Base-by-base conservation (phyloP, 2,888 invertebrate genomes). In the Hydraecia micacea region DNA sequence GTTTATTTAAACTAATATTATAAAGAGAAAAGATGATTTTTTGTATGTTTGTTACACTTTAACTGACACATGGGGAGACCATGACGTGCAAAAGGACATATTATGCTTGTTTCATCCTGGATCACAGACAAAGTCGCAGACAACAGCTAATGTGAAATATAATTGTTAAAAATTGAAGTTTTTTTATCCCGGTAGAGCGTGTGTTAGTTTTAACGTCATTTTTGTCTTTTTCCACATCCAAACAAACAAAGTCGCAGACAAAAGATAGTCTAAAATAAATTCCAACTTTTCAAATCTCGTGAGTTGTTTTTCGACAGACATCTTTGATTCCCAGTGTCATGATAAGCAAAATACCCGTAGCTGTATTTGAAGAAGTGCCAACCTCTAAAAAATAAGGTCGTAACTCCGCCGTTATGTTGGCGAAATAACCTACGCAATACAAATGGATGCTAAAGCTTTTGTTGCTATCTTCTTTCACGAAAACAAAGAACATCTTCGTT, bases 331-430 rank as follows among this genome's bases (percentile, higher is more conserved):
- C 87, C 76, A 72, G 75, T 68, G 42, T 66, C 75, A 70, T 81
- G 86, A 87, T 89, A 86, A 88, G 87, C 81, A 77, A 88, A 85
- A 86, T 84, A 70, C 25, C 62, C 63, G 28, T 52, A 75, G 79
- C 83, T 79, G 73, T 87, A 87, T 87, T 74, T 88, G 85, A 88
- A 81, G 86, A 77, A 86, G 83, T 88, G 87, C 87, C 86, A 87
- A 87, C 83, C 71, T 84, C 81, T 79, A 81, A 87, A 87, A 87
- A 87, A 81, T 84, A 81, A 75, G 76, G 70, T 78, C 81, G 79
- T 85, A 86, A 80, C 86, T 83, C 62, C 67, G 39, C 76, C 73
- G 75, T 84, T 84, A 87, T 85, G 83, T 81, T 77, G 72, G 75
- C 46, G 32, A 78, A 86, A 87, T 87, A 81, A 86, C 87, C 79